Conservation (phyloP, 2,888 invertebrate species). For the Machimus rusticus region DNA sequence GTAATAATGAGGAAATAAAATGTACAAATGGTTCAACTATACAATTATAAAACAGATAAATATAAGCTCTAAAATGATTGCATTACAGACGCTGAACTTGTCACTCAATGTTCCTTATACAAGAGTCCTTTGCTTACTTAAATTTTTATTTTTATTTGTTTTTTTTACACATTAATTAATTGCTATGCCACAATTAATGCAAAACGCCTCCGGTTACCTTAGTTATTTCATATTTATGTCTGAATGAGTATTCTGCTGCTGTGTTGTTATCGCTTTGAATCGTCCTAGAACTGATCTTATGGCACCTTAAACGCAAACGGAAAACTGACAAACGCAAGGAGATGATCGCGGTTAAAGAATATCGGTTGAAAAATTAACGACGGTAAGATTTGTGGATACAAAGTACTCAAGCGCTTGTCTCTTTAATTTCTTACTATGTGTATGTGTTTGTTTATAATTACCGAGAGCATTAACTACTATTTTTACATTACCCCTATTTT, state of each 20-base stretch:
- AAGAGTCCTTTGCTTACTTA: background rate
- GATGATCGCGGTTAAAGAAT: background rate
- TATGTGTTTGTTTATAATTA: constrained; percentile 20
- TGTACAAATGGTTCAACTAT: constrained; percentile 17
- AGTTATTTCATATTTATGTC: background rate
- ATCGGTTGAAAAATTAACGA: background rate
- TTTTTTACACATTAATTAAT: background rate
- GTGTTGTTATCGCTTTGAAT: background rate
- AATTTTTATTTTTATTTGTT: background rate
- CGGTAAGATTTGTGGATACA: background rate
- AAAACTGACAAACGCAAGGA: background rate
- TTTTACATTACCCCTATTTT: constrained; percentile 29
- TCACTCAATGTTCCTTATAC: constrained; percentile 9
- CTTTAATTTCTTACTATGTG: constrained; percentile 13
- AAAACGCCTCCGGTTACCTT: background rate
- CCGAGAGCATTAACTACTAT: constrained; percentile 35
- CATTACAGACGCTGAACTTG: constrained; percentile 20
- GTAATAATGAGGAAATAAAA: background rate
- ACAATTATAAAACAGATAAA: constrained; percentile 26
- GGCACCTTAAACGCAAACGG: constrained; percentile 2
- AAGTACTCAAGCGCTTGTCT: constrained; percentile 24
- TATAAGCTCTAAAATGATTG: constrained; percentile 30
- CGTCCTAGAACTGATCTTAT: constrained; percentile 6
- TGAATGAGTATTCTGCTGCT: background rate
- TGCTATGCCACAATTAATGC: background rate